A percentile compares a stretch with the other conserved stretches of the same genome.
Evolutionary conservation across 2,888 invertebrate species (phyloP).

Genomic region (Ichneumon xanthorius): DNA sequence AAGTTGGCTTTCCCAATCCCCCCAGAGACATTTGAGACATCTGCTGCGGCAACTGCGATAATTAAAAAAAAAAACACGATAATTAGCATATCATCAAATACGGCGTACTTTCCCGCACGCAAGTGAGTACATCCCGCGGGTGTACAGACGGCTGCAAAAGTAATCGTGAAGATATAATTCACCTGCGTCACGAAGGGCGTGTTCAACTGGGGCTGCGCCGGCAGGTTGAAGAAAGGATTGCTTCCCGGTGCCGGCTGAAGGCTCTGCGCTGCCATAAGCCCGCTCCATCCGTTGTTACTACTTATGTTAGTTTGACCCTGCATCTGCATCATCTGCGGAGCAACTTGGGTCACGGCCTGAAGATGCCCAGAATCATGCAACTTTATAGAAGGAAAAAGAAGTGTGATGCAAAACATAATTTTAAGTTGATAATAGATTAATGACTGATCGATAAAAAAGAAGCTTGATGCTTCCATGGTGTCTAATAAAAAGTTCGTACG

Average conservation of each 20-base stretch:
- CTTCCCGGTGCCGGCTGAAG: constrained; percentile 83
- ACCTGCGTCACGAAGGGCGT: constrained; percentile 78
- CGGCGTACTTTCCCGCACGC: background rate
- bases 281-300: constrained; percentile 82
- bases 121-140: background rate
- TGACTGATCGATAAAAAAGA: background rate
- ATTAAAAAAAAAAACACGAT: background rate
- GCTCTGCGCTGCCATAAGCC: constrained; percentile 80
- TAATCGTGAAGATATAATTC: constrained; percentile 34
- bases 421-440: background rate
- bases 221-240: constrained; percentile 83
- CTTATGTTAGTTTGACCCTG: constrained; percentile 76
- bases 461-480: background rate
- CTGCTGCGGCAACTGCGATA: constrained; percentile 85
- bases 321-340: constrained; percentile 79
- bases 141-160: background rate
- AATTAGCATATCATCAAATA: constrained; percentile 18
- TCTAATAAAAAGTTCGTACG: too few relatives aligned
- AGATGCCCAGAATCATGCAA: constrained; percentile 37
- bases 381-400: constrained; percentile 12
- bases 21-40: constrained; percentile 85
- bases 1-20: constrained; percentile 76
- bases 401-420: background rate
- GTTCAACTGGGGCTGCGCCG: constrained; percentile 75
- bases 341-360: constrained; percentile 68